These are phyloP conservation scores for Halcyon malimbica DNA, from an alignment of 2,113 vertebrate species.

Conservation along the genomic window DNA sequence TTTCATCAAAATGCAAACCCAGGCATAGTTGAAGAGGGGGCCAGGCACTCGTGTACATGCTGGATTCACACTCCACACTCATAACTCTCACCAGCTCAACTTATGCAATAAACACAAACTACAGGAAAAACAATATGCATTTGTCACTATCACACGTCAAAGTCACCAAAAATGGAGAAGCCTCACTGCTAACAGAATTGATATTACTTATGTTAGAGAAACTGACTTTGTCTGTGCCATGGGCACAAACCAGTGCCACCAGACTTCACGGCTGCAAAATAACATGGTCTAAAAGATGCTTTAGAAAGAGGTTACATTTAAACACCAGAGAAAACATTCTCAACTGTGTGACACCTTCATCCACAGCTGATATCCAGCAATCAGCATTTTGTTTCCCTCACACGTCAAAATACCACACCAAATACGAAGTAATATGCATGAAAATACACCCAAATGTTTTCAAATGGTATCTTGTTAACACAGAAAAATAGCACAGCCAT, in stretches of 20 bases:
- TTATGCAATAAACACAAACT: not conserved
- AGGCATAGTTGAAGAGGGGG: not conserved
- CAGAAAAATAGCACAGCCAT: not conserved
- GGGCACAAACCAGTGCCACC: not conserved
- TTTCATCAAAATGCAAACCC: conserved; percentile 3
- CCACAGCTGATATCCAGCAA: not conserved
- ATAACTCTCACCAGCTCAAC: not conserved
- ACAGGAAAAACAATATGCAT: not conserved
- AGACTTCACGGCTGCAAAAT: not conserved
- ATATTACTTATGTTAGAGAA: not conserved
- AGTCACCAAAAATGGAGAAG: not conserved
- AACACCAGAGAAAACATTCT: not conserved
- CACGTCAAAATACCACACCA: accelerated
- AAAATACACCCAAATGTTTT: not conserved
- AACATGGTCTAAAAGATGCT: not conserved
- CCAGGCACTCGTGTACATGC: not conserved
- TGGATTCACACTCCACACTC: not conserved
- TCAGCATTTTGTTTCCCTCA: not conserved
- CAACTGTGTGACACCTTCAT: not conserved
- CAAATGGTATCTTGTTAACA: not conserved
- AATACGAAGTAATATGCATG: not conserved
- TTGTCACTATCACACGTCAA: not conserved
- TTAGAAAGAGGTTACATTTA: not conserved
- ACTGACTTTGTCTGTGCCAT: not conserved
- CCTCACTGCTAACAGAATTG: not conserved